Conservation (phyloP, 2,113 vertebrate species). For the Cercopithecus mona region DNA sequence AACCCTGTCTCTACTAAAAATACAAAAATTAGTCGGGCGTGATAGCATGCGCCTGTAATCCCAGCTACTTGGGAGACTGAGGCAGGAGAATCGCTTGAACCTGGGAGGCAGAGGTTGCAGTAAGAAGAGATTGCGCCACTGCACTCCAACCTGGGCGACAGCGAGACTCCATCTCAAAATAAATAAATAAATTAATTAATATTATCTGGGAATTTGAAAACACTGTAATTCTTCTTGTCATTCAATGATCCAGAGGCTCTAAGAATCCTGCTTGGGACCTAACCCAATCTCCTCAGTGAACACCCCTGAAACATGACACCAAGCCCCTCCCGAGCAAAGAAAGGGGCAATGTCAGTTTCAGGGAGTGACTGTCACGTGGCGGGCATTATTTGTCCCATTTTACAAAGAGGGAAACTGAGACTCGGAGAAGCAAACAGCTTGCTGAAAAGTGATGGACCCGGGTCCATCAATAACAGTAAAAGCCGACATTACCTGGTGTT, state of each 20-base stretch:
- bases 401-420: neutral
- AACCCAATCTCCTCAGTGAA: neutral
- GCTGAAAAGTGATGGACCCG: rapidly evolving
- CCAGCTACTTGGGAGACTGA: too few relatives aligned
- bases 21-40: too few relatives aligned
- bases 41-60: too few relatives aligned
- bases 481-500: rapidly evolving
- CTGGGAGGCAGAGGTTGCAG: too few relatives aligned
- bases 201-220: neutral
- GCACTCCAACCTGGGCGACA: too few relatives aligned
- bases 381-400: neutral
- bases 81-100: too few relatives aligned
- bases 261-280: neutral
- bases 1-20: too few relatives aligned
- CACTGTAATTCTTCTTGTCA: rapidly evolving
- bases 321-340: neutral
- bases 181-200: too few relatives aligned
- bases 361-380: neutral
- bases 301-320: neutral
- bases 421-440: rapidly evolving
- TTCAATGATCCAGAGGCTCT: rapidly evolving
- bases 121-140: too few relatives aligned
- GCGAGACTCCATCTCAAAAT: too few relatives aligned
- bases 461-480: rapidly evolving
- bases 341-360: neutral